Evolutionary conservation across 2,888 invertebrate species (phyloP), one percentile per base, ranked within the genome.

Genomic region (Chloromyia formosa): DNA sequence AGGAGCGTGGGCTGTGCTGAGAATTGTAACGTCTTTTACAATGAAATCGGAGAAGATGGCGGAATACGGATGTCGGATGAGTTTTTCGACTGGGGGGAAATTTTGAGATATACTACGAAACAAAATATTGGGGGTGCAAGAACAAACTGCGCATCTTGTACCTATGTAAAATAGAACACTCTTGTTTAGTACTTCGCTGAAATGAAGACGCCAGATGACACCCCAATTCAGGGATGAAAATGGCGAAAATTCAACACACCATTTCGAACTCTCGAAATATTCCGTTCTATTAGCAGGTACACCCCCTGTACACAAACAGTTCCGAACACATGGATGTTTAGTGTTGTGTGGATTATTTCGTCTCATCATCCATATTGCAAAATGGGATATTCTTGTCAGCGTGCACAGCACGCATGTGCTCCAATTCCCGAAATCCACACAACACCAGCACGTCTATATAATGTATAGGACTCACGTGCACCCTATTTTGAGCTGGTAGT

Each of bases 331-430:
- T 49, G 12, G 12, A 42, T 42, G 49, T 49, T n/a, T 45, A 35
- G n/a, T 66, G 45, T 45, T 45, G 45, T 66, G 66, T 56, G 74
- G 77, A 77, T 77, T 75, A 77, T 66, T 12, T 66, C 22, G 53
- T 64, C 56, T 75, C 71, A 75, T 77, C 77, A 77, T 77, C 77
- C 75, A 77, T 75, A 75, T 74, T 75, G 74, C 75, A 72, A 77
- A 74, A 72, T 60, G 74, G 74, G 74, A 75, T 75, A 75, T 74
- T 77, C 72, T 73, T 77, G 77, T 77, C 77, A 77, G 62, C 77
- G 74, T 75, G 56, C 61, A 18, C 45, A 77, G 60, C 75, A 77
- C 77, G 77, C 77, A 77, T 77, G 77, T 77, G 75, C 77, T 69
- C 71, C 58, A 35, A 45, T 56, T 71, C 35, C 12, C 58, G 60